Percentiles rank a stretch among this genome's conserved stretches.
phyloP scores from a whole-genome alignment of 2,797 vertebrate species.

The Ptychobarbus kaznakovi region DNA sequence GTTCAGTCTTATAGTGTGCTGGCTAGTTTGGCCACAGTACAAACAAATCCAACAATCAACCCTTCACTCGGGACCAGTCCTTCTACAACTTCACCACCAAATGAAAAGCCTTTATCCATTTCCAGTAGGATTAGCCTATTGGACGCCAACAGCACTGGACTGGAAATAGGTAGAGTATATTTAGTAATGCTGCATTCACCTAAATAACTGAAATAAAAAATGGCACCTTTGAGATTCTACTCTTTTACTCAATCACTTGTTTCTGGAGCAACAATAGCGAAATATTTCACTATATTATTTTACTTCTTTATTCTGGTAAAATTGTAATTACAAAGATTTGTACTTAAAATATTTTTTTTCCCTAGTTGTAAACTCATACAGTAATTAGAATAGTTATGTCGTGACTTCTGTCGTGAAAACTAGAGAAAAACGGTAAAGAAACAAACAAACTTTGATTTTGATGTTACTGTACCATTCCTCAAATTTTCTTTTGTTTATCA shows the following conservation, averaged over 20 bases:
- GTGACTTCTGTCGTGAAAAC: not conserved
- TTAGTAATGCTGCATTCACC: not conserved
- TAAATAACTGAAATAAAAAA: not conserved
- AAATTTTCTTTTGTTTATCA: conserved; percentile 60
- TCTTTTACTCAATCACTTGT: not conserved
- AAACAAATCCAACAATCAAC: conserved; percentile 41
- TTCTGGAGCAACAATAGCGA: not conserved
- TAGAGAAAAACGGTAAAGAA: not conserved
- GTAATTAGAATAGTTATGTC: not conserved
- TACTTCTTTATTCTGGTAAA: not conserved
- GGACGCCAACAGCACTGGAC: conserved; percentile 37
- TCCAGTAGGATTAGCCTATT: conserved; percentile 44
- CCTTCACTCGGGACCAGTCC: conserved; percentile 52
- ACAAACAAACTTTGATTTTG: not conserved
- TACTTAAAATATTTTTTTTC: not conserved
- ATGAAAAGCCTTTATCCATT: conserved; percentile 46
- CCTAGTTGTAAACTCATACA: not conserved
- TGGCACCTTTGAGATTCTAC: not conserved
- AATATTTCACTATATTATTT: not conserved
- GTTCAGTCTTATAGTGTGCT: conserved; percentile 18
- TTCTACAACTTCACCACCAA: conserved; percentile 58
- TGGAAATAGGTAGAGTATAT: conserved; percentile 67
- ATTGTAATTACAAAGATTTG: not conserved
- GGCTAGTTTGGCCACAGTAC: conserved; percentile 54
- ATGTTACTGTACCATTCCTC: not conserved